A percentile compares a stretch with the other conserved stretches of the same genome.
Evolutionary conservation across 23 tunicate genomes (phyloP).

Genomic region (Styela clava): DNA sequence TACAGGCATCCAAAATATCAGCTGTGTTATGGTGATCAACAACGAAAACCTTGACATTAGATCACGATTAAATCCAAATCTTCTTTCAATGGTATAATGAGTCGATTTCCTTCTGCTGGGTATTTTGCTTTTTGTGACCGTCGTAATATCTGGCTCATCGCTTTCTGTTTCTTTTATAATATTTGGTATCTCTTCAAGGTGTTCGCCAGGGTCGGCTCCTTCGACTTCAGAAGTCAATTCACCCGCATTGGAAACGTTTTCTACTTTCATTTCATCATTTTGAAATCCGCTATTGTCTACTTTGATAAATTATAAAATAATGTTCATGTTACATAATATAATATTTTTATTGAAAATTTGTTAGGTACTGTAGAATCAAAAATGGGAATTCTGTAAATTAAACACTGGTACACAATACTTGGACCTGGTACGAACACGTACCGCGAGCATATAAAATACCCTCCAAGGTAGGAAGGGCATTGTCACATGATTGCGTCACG

Average conservation of each 20-base stretch:
- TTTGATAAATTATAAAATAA: too few relatives aligned
- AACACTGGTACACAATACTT: too few relatives aligned
- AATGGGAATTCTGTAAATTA: too few relatives aligned
- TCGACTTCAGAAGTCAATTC: not conserved
- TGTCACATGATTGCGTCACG: too few relatives aligned
- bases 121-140: not conserved
- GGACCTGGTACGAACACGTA: too few relatives aligned
- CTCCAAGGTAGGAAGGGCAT: too few relatives aligned
- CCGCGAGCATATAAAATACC: too few relatives aligned
- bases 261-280: not conserved
- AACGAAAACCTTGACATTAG: conserved; percentile 6
- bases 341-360: too few relatives aligned
- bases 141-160: not conserved
- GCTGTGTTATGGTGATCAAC: not conserved
- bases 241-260: not conserved
- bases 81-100: conserved; percentile 2
- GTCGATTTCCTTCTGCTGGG: not conserved
- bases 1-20: conserved; percentile 1
- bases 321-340: too few relatives aligned
- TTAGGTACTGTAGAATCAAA: too few relatives aligned
- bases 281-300: not conserved
- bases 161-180: not conserved
- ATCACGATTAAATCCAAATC: conserved; percentile 11
- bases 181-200: not conserved
- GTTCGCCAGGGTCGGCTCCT: not conserved